Conservation (phyloP, 2,113 vertebrate genomes). For the Melanotaenia duboulayi region DNA sequence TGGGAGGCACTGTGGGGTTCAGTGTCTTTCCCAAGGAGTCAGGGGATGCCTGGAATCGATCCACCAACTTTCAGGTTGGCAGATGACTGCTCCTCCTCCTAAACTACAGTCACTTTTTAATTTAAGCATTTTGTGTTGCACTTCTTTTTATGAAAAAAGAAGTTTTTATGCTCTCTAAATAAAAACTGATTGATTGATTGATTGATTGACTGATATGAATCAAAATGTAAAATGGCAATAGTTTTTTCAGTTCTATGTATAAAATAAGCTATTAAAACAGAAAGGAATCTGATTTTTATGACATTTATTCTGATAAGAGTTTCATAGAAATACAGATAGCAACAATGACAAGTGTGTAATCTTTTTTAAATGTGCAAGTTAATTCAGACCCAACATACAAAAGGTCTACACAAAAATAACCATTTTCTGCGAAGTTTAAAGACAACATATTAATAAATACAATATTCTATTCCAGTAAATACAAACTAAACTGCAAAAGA, state of each 20-base stretch:
- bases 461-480: constrained; percentile 18
- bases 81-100: too few relatives aligned
- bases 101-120: too few relatives aligned
- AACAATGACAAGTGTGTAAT: constrained; percentile 5
- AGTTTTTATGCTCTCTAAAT: too few relatives aligned
- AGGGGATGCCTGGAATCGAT: too few relatives aligned
- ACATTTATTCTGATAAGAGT: constrained; percentile 12
- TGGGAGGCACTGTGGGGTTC: too few relatives aligned
- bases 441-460: constrained; percentile 39
- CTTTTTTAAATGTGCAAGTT: constrained; percentile 21
- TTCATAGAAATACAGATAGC: not conserved
- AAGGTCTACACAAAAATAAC: not conserved
- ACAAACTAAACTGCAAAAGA: not conserved
- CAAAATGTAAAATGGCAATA: not conserved
- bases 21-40: too few relatives aligned
- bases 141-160: too few relatives aligned
- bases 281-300: not conserved
- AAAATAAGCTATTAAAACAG: constrained; percentile 1
- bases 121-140: too few relatives aligned
- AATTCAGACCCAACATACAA: not conserved
- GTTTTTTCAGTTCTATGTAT: not conserved
- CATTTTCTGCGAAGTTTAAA: not conserved
- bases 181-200: too few relatives aligned
- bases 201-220: too few relatives aligned
- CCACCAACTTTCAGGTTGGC: too few relatives aligned